A percentile compares a stretch with the other conserved stretches of the same genome.
phyloP scores from a whole-genome alignment of 2,113 vertebrate genomes.

The Crypturellus undulatus region DNA sequence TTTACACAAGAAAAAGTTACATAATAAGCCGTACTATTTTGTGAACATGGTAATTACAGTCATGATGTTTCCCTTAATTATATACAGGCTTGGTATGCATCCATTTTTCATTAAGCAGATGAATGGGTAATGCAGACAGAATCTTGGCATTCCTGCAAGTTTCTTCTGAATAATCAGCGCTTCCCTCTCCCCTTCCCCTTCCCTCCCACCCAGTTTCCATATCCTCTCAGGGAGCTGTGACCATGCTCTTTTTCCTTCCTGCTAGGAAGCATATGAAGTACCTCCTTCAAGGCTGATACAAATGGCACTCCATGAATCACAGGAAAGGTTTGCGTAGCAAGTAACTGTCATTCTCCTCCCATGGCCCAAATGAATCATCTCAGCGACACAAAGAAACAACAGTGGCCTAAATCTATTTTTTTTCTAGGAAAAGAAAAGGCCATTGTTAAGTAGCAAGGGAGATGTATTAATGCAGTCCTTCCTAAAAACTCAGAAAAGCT shows the following conservation, averaged over 20 bases:
- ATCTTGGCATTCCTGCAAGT: conserved; percentile 4
- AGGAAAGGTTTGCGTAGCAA: conserved; percentile 65
- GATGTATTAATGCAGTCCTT: not conserved
- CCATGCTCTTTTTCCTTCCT: conserved; percentile 37
- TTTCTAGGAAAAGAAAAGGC: not conserved
- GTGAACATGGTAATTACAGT: conserved; percentile 25
- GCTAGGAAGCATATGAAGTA: conserved; percentile 33
- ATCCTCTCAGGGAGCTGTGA: conserved; percentile 28
- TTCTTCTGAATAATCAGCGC: conserved; percentile 31
- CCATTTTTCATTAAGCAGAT: conserved; percentile 54
- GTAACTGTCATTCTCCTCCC: conserved; percentile 63
- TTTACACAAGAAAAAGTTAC: conserved; percentile 15
- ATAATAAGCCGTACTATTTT: conserved; percentile 31
- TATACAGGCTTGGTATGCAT: conserved; percentile 11
- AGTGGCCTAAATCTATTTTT: not conserved
- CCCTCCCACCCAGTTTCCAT: conserved; percentile 27
- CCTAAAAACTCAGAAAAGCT: not conserved
- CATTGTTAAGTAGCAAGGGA: not conserved
- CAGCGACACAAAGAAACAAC: conserved; percentile 38
- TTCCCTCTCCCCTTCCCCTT: conserved; percentile 36
- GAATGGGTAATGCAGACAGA: conserved; percentile 16
- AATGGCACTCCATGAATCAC: conserved; percentile 67
- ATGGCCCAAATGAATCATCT: conserved; percentile 62
- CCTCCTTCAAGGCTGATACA: conserved; percentile 61
- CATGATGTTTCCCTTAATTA: conserved; percentile 28